Conservation (phyloP, 2,888 invertebrate genomes). For the Zhuqinia jingwanae region DNA sequence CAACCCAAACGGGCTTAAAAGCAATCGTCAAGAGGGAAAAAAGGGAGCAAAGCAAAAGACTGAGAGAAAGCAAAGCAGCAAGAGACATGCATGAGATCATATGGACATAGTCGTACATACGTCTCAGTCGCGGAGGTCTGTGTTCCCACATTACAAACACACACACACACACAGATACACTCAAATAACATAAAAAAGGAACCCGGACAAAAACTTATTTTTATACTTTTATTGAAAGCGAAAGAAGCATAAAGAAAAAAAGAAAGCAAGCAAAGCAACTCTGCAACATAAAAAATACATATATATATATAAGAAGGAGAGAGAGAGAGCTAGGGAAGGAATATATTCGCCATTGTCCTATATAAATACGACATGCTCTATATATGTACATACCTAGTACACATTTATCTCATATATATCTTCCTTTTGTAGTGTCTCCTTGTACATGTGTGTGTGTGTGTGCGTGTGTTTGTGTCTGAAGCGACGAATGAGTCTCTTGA, state of each 20-base stretch:
- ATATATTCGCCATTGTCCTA: conserved; percentile 13
- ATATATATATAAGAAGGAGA: background rate
- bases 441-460: background rate
- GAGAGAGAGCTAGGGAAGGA: conserved; percentile 29
- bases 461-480: background rate
- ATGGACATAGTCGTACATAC: background rate
- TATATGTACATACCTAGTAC: conserved; percentile 28
- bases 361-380: background rate
- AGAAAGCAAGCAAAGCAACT: conserved; percentile 27
- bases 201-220: conserved; percentile 29
- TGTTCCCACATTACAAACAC: background rate
- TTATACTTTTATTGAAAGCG: conserved; percentile 50
- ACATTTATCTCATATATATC: background rate
- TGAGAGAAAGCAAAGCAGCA: conserved; percentile 21
- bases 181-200: conserved; percentile 11
- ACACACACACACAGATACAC: background rate
- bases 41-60: conserved; percentile 1
- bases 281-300: background rate
- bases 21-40: conserved; percentile 68
- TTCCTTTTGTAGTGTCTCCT: conserved; percentile 20
- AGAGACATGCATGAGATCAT: conserved; percentile 29
- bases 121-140: too few relatives aligned
- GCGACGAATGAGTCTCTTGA: conserved; percentile 69
- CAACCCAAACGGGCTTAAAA: conserved; percentile 71
- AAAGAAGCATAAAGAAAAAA: conserved; percentile 36